A percentile compares a stretch with the other conserved stretches of the same genome.
These are phyloP conservation scores for Nematostella vectensis DNA, from an alignment of 92 coral and sea anemone genomes.

Conservation along the genomic window DNA sequence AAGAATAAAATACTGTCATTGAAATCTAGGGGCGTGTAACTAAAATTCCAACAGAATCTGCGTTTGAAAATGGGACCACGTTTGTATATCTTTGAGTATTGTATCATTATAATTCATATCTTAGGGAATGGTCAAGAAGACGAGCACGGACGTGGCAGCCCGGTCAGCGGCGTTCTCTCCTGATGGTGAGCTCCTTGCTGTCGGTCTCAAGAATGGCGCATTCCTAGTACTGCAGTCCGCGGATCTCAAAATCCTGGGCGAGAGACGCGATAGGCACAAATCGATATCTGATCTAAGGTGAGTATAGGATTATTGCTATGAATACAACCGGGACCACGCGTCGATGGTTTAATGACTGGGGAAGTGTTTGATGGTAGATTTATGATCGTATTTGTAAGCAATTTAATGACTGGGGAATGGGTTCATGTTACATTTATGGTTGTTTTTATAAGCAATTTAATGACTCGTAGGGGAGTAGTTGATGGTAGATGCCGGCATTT, in stretches of 20 bases:
- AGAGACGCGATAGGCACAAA: conserved; percentile 85
- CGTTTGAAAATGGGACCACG: no score
- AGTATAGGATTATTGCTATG: neutral
- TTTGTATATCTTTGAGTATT: no score
- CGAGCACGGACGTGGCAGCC: conserved; percentile 60
- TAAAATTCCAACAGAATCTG: no score
- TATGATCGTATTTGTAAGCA: no score
- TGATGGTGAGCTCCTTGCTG: conserved; percentile 88
- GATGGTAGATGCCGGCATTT: no score
- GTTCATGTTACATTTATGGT: no score
- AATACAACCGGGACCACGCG: neutral
- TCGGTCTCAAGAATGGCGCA: conserved; percentile 91
- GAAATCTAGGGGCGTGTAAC: no score
- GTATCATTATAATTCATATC: no score
- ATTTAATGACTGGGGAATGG: no score
- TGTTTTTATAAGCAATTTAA: no score
- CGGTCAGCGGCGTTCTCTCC: conserved; percentile 91
- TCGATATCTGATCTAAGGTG: conserved; percentile 91
- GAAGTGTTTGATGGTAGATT: neutral
- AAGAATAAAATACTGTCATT: no score
- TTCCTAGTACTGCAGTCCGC: conserved; percentile 62
- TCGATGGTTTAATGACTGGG: neutral
- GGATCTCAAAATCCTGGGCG: conserved; percentile 65
- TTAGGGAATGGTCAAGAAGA: conserved; percentile 69
- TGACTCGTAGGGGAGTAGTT: no score